phyloP scores from a whole-genome alignment of 2,797 vertebrate genomes.

The Argya squamiceps region DNA sequence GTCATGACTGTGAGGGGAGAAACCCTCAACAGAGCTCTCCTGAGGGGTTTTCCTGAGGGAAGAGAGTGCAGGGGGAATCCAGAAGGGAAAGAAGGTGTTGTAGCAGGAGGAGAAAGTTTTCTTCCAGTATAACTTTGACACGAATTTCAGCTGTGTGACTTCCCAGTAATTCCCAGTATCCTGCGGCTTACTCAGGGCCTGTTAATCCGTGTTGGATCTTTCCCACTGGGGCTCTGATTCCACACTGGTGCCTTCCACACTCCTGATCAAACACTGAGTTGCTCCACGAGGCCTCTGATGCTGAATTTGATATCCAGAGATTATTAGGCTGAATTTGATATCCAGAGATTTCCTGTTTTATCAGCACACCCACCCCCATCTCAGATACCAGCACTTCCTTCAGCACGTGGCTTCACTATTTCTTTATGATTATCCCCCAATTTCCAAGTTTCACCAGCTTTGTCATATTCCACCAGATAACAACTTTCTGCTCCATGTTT shows the following conservation, averaged over 20 bases:
- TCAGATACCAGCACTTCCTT: neutral
- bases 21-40: neutral
- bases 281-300: neutral
- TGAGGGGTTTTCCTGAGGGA: neutral
- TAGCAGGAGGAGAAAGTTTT: neutral
- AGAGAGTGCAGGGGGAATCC: neutral
- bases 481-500: neutral
- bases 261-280: neutral
- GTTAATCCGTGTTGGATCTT: neutral
- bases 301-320: neutral
- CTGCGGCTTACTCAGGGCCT: neutral
- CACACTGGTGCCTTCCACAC: neutral
- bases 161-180: neutral
- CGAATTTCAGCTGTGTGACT: neutral
- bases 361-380: neutral
- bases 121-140: neutral
- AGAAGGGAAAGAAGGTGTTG: neutral
- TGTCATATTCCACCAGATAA: neutral
- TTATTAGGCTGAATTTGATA: neutral
- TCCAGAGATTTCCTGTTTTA: neutral
- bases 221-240: neutral
- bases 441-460: neutral
- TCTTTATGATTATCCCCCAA: neutral
- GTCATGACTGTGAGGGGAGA: neutral
- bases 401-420: rapidly evolving